Percentiles rank a stretch among this genome's conserved stretches.
These are phyloP conservation scores for Nesogale talazaci DNA, from an alignment of 2,113 vertebrate species.

Conservation along the genomic window DNA sequence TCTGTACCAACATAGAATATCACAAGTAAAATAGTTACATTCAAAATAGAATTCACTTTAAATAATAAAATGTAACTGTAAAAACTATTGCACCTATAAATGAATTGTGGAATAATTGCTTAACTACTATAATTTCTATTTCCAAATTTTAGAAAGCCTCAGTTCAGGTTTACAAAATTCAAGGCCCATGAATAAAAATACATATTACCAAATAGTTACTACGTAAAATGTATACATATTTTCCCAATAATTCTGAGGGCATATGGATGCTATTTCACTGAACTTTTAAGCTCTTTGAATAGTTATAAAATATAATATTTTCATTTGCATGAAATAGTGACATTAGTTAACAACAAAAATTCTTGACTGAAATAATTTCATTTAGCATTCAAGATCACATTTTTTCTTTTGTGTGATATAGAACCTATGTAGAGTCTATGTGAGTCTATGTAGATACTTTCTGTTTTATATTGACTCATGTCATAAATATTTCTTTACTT, in stretches of 20 bases:
- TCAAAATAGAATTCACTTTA: background rate
- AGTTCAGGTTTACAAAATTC: background rate
- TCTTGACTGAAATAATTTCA: background rate
- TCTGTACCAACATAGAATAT: background rate
- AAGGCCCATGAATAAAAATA: background rate
- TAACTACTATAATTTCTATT: slow-evolving; percentile 54
- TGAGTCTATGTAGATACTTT: background rate
- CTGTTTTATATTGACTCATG: background rate
- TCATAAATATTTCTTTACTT: background rate
- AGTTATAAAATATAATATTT: background rate
- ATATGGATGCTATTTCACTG: too few species aligned
- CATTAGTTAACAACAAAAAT: slow-evolving; percentile 1
- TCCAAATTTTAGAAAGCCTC: slow-evolving; percentile 14
- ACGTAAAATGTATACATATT: background rate
- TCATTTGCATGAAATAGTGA: background rate
- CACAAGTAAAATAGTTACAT: background rate
- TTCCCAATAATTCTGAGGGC: background rate
- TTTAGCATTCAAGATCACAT: background rate
- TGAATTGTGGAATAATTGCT: slow-evolving; percentile 48
- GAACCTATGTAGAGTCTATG: background rate
- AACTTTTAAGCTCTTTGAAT: too few species aligned
- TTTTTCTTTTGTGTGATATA: background rate
- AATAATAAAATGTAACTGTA: background rate
- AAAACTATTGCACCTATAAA: background rate
- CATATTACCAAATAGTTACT: background rate